These are phyloP conservation scores for Eupsilia transversa DNA, from an alignment of 2,888 invertebrate genomes.

Conservation along the genomic window DNA sequence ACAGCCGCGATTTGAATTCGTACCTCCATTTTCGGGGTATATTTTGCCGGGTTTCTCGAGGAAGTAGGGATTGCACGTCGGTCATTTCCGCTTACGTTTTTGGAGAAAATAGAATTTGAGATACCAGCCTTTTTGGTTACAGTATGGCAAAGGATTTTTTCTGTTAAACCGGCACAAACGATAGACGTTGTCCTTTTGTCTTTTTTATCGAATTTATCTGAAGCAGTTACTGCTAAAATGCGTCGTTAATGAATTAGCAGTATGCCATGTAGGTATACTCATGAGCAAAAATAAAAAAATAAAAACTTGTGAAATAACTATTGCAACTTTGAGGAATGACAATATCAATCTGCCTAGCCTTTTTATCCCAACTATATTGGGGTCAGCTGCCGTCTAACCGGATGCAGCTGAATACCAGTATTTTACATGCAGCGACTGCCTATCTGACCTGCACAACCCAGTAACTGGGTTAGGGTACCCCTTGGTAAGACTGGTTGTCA, in stretches of 20 bases:
- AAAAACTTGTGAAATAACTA: too few species aligned
- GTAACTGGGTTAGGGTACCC: too few species aligned
- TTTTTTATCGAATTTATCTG: not conserved
- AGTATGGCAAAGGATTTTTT: not conserved
- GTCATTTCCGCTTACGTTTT: slow-evolving; percentile 13
- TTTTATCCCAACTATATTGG: too few species aligned
- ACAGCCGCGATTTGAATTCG: slow-evolving; percentile 54
- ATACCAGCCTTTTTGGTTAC: not conserved
- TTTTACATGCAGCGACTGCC: too few species aligned
- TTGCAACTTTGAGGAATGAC: too few species aligned
- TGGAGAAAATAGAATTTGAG: slow-evolving; percentile 27
- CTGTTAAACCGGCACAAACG: not conserved
- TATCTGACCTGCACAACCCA: too few species aligned
- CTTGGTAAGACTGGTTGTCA: too few species aligned
- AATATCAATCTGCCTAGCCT: too few species aligned
- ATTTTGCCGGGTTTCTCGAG: slow-evolving; percentile 24
- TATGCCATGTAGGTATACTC: too few species aligned
- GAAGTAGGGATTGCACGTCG: slow-evolving; percentile 25
- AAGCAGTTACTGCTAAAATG: not conserved
- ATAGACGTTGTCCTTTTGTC: not conserved
- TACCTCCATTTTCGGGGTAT: slow-evolving; percentile 42
- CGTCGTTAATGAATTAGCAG: not conserved
- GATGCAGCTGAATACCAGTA: too few species aligned
- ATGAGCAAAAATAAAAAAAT: too few species aligned
- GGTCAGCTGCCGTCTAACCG: too few species aligned